Evolutionary conservation across 2,888 invertebrate species (phyloP), one percentile per base, ranked within the genome.

Genomic region (Achlya flavicornis): DNA sequence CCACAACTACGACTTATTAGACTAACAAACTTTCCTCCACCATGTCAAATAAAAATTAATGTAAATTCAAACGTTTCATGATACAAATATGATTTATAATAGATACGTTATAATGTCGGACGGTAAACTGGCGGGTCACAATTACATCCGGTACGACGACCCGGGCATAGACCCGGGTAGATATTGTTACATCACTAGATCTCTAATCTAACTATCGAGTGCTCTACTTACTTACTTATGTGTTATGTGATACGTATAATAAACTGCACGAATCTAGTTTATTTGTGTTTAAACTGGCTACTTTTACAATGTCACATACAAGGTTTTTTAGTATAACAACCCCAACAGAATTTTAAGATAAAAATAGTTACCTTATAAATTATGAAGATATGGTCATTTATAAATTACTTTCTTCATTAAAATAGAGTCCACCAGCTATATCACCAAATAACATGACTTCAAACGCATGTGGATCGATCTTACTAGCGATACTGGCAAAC

Each of bases 131-230:
- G 46, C n/a, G 46, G 63, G 63, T 63, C 65, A 53, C 16, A 60
- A 58, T 26, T 43, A 61, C 63, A 68, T 72, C 72, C 72, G 68
- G 70, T 64, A 62, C 63, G 58, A 63, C 58, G 68, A 32, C 57
- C 63, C 32, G 62, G 66, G 26, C 26, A 26, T 26, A 26, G 26
- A 26, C 26, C 26, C 26, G 63, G 65, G 68, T 64, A 64, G 65
- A 7, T 62, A 64, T 61, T 62, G 32, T 72, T 72, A 67, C 70
- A 63, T 72, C 70, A 70, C 63, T 19, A 61, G 57, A 60, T 66
- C 65, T 48, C 61, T 67, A 61, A 64, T 60, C 41, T 41, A 19
- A 60, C 43, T 60, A 26, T 41, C 33, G 14, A 41, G n/a, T 60
- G 60, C 38, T 41, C 60, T 14, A 60, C 60, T 60, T 59, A 26